Base-by-base conservation (phyloP, 2,888 invertebrate species). In the Micropterix aruncella region DNA sequence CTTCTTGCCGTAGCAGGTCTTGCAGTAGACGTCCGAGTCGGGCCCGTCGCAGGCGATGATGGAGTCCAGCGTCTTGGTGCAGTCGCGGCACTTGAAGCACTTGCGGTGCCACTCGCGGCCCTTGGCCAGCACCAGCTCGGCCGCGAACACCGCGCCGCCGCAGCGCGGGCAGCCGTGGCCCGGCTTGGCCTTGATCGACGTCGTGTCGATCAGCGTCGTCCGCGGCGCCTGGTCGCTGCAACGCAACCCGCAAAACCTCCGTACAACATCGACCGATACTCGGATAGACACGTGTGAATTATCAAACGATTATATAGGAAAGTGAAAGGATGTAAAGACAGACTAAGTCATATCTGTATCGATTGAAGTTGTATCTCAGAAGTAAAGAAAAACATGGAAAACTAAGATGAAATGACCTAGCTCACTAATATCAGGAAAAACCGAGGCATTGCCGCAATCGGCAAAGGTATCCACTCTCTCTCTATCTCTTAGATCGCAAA, bases 1-100 rank as follows among this genome's bases (percentile, higher is more conserved):
- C 66, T 91, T 94, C 71, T 94, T 92, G 57, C 94, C 94, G 64
- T 97, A 95, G 69, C 96, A 97, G 58, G 90, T 89, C 69, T 91
- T 94, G 73, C 96, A 96, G 69, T 91, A 96, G 50, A 96, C 84
- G 54, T 93, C 90, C 50, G 79, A 79, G 57, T 94, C 89, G 44
- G 95, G 95, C 40, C 90, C 91, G 60, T 95, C 94, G 59, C 93
- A 92, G 54, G 93, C 93, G 57, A 88, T 93, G 61, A 93, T 92
- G 43, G 94, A 95, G 62, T 96, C 96, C 55, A 97, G 74, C 49
- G 92, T 87, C 66, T 92, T 92, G 56, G 81, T 84, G 68, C 96
- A 96, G 62, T 94, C 90, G 52, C 74, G 80, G 68, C 92, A 92
- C 64, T 90, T 92, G 75, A 84, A 92, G 66, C 92, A 92, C 66